Percentiles rank a stretch among this genome's conserved stretches.
phyloP scores from a whole-genome alignment of 2,888 invertebrate genomes.

The Chironomus riparius region DNA sequence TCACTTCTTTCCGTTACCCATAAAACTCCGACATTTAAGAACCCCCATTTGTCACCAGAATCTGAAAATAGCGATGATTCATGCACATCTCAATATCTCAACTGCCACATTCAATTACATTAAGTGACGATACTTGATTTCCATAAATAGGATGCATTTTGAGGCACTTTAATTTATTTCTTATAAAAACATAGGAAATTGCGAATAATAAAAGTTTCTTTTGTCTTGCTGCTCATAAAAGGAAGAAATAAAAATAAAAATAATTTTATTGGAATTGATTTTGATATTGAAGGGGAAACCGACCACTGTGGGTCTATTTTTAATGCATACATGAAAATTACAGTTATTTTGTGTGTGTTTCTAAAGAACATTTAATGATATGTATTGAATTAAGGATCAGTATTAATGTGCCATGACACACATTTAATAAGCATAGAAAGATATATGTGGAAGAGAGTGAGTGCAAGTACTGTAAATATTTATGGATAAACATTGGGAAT shows the following conservation, averaged over 20 bases:
- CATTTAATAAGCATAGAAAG: too few relatives aligned
- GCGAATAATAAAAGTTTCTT: background rate
- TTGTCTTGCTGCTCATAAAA: background rate
- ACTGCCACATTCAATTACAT: constrained; percentile 1
- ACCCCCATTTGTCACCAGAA: background rate
- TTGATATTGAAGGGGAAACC: background rate
- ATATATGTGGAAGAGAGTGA: background rate
- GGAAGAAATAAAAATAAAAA: too few relatives aligned
- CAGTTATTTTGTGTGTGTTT: background rate
- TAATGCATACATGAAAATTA: background rate
- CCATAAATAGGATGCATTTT: background rate
- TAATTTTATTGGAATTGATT: background rate
- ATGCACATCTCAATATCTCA: background rate
- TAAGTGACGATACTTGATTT: background rate
- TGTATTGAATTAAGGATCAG: constrained; percentile 6
- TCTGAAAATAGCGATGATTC: background rate
- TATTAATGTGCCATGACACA: background rate
- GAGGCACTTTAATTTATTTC: background rate
- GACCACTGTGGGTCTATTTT: too few relatives aligned
- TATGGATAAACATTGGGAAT: background rate
- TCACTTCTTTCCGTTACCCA: too few relatives aligned
- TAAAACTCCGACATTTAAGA: too few relatives aligned
- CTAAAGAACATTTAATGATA: background rate
- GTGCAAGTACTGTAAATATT: background rate
- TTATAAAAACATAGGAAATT: background rate